phyloP scores from a whole-genome alignment of 2,888 invertebrate genomes.

The Rhopalosiphum nymphaeae region DNA sequence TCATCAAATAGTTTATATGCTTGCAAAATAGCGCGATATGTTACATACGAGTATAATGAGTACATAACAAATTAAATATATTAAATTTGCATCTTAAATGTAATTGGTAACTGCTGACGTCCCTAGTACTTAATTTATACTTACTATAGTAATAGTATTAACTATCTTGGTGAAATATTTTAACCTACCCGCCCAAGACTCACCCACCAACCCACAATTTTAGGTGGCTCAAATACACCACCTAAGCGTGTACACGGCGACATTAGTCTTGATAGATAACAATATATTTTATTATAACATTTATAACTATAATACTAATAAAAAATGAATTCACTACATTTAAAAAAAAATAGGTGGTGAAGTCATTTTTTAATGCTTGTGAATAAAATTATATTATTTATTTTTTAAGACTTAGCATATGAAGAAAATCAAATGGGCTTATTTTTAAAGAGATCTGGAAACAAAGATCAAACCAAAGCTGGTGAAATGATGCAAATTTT shows the following conservation, averaged over 20 bases:
- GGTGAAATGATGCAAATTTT: conserved; percentile 85
- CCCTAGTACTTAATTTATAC: too few relatives aligned
- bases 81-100: neutral
- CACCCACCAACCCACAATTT: too few relatives aligned
- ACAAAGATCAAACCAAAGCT: conserved; percentile 86
- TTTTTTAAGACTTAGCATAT: conserved; percentile 83
- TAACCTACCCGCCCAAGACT: too few relatives aligned
- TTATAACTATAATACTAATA: neutral
- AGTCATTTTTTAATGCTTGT: neutral
- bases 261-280: neutral
- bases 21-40: neutral
- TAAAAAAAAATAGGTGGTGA: neutral
- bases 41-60: neutral
- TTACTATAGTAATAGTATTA: too few relatives aligned
- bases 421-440: conserved; percentile 95
- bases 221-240: too few relatives aligned
- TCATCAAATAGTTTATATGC: neutral
- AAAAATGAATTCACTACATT: neutral
- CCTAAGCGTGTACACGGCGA: too few relatives aligned
- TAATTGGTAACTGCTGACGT: too few relatives aligned
- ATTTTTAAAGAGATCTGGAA: conserved; percentile 93
- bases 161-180: too few relatives aligned
- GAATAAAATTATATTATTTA: neutral
- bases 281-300: neutral
- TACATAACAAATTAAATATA: neutral